phyloP scores from a whole-genome alignment of 2,797 vertebrate species.

The Labeo calbasu region DNA sequence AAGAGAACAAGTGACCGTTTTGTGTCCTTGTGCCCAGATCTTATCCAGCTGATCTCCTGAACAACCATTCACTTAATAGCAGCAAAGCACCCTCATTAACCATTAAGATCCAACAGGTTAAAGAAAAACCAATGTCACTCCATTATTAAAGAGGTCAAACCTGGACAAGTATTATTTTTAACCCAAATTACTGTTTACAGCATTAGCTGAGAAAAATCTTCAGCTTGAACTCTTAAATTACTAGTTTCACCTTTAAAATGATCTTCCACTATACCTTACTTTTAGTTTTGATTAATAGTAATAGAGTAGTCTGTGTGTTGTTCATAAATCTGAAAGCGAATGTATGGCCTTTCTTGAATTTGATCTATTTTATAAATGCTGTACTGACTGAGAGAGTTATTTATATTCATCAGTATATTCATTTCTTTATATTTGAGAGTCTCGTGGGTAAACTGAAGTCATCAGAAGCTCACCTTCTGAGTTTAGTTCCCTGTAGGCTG shows the following conservation, averaged over 20 bases:
- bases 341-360: not conserved
- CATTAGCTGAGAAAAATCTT: not conserved
- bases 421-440: not conserved
- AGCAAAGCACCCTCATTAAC: slow-evolving; percentile 29
- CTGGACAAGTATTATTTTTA: slow-evolving; percentile 22
- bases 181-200: not conserved
- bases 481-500: slow-evolving; percentile 10
- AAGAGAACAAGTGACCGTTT: not conserved
- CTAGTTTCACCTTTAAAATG: not conserved
- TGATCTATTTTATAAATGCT: not conserved
- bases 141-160: slow-evolving; percentile 51
- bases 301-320: not conserved
- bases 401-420: not conserved
- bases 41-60: not conserved
- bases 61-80: slow-evolving; percentile 27
- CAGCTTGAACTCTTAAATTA: not conserved
- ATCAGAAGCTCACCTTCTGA: not conserved
- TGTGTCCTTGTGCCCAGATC: not conserved
- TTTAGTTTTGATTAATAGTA: not conserved
- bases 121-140: slow-evolving; percentile 42
- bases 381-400: not conserved
- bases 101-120: slow-evolving; percentile 54
- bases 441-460: not conserved
- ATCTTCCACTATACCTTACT: not conserved
- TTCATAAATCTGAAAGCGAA: not conserved